These are phyloP conservation scores for Pangasianodon gigas DNA, from an alignment of 2,113 vertebrate genomes.

Conservation along the genomic window DNA sequence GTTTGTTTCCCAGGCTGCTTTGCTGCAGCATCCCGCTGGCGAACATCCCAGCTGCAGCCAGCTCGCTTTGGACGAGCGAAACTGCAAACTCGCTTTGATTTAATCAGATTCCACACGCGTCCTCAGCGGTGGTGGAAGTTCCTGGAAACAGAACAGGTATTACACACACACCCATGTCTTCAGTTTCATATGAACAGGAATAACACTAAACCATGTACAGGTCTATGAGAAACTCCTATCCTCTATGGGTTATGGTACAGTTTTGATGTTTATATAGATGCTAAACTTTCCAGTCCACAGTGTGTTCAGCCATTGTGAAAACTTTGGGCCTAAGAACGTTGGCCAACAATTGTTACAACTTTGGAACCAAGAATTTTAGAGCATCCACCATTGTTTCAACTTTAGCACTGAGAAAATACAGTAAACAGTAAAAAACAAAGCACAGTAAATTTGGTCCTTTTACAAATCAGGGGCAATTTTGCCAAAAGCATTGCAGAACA, in stretches of 20 bases:
- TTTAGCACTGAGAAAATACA: not conserved
- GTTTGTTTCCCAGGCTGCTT: constrained; percentile 81
- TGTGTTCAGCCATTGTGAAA: not conserved
- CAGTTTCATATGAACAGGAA: not conserved
- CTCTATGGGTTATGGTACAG: not conserved
- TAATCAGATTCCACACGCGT: constrained; percentile 24
- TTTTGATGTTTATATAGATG: not conserved
- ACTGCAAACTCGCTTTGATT: not conserved
- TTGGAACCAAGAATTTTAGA: not conserved
- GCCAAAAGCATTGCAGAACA: not conserved
- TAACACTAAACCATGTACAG: no score
- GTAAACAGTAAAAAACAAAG: not conserved
- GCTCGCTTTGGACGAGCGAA: constrained; percentile 15
- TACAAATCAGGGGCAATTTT: not conserved
- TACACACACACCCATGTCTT: not conserved
- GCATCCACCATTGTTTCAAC: not conserved
- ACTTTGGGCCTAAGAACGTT: not conserved
- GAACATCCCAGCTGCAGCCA: constrained; percentile 51
- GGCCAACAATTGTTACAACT: not conserved
- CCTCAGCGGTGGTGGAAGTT: constrained; percentile 16
- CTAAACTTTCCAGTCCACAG: not conserved
- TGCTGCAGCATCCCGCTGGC: constrained; percentile 52
- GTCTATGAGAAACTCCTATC: not conserved
- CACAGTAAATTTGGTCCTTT: not conserved
- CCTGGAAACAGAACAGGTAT: constrained; percentile 30